Percentiles rank a stretch among this genome's conserved stretches.
These are phyloP conservation scores for Pocillopora meandrina DNA, from an alignment of 92 coral and sea anemone genomes.

Conservation along the genomic window DNA sequence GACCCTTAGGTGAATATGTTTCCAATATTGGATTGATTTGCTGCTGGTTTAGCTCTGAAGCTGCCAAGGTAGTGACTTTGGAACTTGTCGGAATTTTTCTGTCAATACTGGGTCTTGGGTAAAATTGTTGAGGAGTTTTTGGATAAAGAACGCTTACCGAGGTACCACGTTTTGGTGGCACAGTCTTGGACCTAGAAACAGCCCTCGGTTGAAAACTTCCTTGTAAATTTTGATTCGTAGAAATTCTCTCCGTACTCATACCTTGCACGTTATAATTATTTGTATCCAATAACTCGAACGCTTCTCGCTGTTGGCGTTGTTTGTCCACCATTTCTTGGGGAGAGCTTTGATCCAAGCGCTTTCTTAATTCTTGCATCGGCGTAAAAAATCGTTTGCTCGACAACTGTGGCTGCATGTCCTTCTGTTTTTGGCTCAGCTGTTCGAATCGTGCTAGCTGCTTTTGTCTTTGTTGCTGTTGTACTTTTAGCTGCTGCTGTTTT, in stretches of 20 bases:
- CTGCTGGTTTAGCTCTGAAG: background rate
- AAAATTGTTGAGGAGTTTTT: background rate
- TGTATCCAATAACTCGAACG: background rate
- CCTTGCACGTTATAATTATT: background rate
- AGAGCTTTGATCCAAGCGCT: background rate
- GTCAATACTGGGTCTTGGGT: background rate
- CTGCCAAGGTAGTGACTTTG: background rate
- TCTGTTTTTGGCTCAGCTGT: slow-evolving; percentile 7
- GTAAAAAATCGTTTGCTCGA: background rate
- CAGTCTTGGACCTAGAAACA: background rate
- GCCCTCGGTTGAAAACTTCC: background rate
- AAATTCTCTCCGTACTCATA: background rate
- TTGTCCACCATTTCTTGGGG: background rate
- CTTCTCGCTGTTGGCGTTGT: slow-evolving; percentile 14
- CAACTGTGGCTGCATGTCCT: background rate
- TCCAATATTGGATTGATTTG: background rate
- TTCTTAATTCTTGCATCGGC: background rate
- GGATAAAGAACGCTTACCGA: background rate
- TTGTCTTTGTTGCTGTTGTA: slow-evolving; percentile 10
- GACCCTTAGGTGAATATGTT: too few species aligned
- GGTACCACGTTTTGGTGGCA: background rate
- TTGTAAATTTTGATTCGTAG: background rate
- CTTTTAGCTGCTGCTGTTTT: background rate
- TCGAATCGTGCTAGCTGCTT: background rate
- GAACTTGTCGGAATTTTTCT: background rate